Evolutionary conservation across 2,797 vertebrate species (phyloP).

Genomic region (Lacerta bilineata): DNA sequence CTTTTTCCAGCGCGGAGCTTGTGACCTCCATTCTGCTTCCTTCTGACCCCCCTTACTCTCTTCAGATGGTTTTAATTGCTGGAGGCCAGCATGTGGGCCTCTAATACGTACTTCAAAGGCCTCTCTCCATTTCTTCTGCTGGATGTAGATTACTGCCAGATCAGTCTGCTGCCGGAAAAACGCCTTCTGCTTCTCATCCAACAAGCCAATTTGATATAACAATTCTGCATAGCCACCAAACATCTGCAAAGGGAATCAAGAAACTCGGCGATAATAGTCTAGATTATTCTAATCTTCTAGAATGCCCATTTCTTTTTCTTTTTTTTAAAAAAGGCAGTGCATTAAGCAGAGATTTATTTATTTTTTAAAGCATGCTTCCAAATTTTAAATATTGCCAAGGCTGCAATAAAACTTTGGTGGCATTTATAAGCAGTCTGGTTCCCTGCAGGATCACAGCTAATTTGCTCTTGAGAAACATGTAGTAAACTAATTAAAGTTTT

Average conservation of each 20-base stretch:
- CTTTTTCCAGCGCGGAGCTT: slow-evolving; percentile 42
- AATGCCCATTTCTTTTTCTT: background rate
- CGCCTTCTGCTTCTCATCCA: slow-evolving; percentile 80
- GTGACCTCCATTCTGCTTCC: slow-evolving; percentile 48
- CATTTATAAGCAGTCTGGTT: background rate
- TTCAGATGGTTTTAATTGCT: slow-evolving; percentile 76
- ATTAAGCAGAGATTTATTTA: background rate
- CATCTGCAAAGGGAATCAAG: slow-evolving; percentile 71
- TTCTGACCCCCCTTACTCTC: slow-evolving; percentile 44
- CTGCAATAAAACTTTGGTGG: background rate
- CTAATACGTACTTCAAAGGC: slow-evolving; percentile 83
- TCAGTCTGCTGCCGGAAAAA: slow-evolving; percentile 81
- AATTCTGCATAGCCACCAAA: slow-evolving; percentile 84
- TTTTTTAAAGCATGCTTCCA: background rate
- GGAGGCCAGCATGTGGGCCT: slow-evolving; percentile 43
- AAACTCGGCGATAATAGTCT: background rate
- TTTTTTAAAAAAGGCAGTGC: slow-evolving; percentile 23
- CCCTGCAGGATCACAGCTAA: background rate
- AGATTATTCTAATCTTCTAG: background rate
- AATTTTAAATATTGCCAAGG: background rate
- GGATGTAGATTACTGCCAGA: slow-evolving; percentile 79
- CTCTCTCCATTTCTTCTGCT: slow-evolving; percentile 83
- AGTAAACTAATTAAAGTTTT: slow-evolving; percentile 52
- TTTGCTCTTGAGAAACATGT: slow-evolving; percentile 53
- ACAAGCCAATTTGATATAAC: slow-evolving; percentile 80